Percentiles rank a stretch among this genome's conserved stretches.
Evolutionary conservation across 2,113 vertebrate genomes (phyloP).

Genomic region (Lasiurus borealis): DNA sequence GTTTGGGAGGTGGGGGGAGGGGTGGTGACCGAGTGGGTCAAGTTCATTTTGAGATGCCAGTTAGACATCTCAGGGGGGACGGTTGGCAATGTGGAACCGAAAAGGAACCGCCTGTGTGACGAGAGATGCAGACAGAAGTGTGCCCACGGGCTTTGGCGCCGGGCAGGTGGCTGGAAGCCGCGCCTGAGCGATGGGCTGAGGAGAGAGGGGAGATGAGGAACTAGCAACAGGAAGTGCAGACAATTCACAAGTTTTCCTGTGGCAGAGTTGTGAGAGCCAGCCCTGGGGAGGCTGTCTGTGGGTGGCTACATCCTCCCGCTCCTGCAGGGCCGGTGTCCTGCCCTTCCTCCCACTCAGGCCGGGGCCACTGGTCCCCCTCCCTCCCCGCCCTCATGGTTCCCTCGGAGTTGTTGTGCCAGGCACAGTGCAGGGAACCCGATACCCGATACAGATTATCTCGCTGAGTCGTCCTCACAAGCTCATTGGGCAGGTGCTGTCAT

Average conservation of each 20-base stretch:
- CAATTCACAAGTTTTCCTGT: background rate
- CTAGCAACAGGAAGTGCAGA: background rate
- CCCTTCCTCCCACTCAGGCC: background rate
- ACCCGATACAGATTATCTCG: background rate
- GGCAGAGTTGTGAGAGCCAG: background rate
- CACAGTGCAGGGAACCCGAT: background rate
- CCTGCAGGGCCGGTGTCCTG: background rate
- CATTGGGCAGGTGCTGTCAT: background rate
- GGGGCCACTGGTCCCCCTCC: fast-evolving
- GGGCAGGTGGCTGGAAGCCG: background rate
- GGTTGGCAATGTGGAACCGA: background rate
- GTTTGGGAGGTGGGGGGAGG: too few relatives aligned
- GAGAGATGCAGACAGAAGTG: background rate
- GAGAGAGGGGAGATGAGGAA: background rate
- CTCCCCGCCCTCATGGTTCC: fast-evolving
- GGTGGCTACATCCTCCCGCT: background rate
- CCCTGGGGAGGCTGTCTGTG: background rate
- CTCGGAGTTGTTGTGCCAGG: background rate
- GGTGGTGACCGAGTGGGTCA: background rate
- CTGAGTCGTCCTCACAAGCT: background rate
- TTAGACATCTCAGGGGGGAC: background rate
- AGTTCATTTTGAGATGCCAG: background rate
- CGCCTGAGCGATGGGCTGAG: background rate
- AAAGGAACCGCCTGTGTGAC: background rate
- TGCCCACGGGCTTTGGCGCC: background rate